Evolutionary conservation across 2,113 vertebrate species (phyloP), one percentile per base, ranked within the genome.

Genomic region (Colistium nudipinnis): DNA sequence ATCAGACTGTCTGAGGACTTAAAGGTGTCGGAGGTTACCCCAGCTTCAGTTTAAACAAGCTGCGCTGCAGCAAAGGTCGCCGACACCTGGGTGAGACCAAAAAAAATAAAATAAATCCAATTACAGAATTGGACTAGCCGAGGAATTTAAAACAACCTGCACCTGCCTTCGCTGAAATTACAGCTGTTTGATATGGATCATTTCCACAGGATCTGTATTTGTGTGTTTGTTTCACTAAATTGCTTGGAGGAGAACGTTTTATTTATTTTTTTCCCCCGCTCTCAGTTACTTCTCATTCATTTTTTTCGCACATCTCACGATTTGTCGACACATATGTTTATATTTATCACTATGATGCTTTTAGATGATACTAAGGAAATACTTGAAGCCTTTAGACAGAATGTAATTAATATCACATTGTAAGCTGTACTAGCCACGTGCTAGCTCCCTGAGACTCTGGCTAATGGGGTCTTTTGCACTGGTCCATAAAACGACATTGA

Each of bases 41-140:
- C 47, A 67, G 70, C 44, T 62, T 52, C 22, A 44, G 60, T 85
- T 86, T 81, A 80, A 87, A 87, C 70, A 86, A 71, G 74, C 56
- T 27, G 44, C 27, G 55, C 61, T 5, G 2, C 22, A 62, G 53
- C 55, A 88, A 88, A 88, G 86, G 87, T 88, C 81, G 86, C 63
- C n/a, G 73, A 81, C 61, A 68, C 51, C 44, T 72, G 49, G 6
- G 31, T 45, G 56, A 57, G 72, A 69, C 78, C 63, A 73, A n/a
- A n/a, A n/a, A n/a, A n/a, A n/a, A n/a, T n/a, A n/a, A n/a, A n/a
- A n/a, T n/a, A n/a, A 69, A 78, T 71, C 66, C 72, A 88, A 87
- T 84, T 87, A 85, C 70, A 77, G 24, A 28, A 64, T n/a, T 62
- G 59, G 35, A 62, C 41, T 68, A 56, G 52, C 36, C 8, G 47